Evolutionary conservation across 2,797 vertebrate species (phyloP).

Genomic region (Syngnathus acus): DNA sequence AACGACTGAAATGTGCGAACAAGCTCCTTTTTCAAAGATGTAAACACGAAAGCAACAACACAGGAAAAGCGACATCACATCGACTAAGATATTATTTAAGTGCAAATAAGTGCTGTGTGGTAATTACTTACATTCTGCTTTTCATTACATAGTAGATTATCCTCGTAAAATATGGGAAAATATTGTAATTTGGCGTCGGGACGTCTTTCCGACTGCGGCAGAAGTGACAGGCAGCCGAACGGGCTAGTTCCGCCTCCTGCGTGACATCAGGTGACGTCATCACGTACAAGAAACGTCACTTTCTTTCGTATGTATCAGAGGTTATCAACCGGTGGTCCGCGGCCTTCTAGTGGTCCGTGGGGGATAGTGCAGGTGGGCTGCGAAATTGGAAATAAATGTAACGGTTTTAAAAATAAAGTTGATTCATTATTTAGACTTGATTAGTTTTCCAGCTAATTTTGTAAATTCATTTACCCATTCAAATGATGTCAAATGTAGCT

Average conservation of each 20-base stretch:
- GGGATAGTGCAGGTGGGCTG: too few relatives aligned
- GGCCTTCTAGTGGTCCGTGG: too few relatives aligned
- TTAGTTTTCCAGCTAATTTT: too few relatives aligned
- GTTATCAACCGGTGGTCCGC: too few relatives aligned
- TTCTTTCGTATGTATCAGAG: not conserved
- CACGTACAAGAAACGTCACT: slow-evolving; percentile 5
- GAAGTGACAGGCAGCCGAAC: slow-evolving; percentile 10
- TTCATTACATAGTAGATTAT: not conserved
- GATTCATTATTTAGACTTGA: too few relatives aligned
- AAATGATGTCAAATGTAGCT: too few relatives aligned
- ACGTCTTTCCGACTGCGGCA: not conserved
- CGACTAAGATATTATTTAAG: not conserved
- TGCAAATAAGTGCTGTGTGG: too few relatives aligned
- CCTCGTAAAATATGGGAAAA: not conserved
- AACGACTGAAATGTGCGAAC: not conserved
- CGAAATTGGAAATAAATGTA: too few relatives aligned
- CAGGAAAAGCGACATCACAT: not conserved
- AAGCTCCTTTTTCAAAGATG: not conserved
- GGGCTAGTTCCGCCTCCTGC: slow-evolving; percentile 25
- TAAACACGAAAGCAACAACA: not conserved
- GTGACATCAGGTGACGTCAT: slow-evolving; percentile 7
- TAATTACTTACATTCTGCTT: not conserved
- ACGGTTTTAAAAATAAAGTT: too few relatives aligned
- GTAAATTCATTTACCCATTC: too few relatives aligned
- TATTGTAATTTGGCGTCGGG: not conserved